Evolutionary conservation across 2,888 invertebrate species (phyloP).

Genomic region (Dynastes maya): DNA sequence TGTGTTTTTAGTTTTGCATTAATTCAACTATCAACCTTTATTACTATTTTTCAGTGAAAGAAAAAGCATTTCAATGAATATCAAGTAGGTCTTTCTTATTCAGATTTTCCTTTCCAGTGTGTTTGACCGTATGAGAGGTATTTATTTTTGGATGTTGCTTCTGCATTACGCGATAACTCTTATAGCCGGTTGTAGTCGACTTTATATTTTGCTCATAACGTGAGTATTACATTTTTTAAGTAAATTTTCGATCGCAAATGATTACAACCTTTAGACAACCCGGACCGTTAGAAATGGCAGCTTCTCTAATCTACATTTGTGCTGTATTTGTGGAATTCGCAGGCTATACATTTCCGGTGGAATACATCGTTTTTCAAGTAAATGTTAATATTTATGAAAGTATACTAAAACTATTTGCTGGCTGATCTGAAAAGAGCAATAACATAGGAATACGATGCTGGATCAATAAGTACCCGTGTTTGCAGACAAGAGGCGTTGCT

Average conservation of each 20-base stretch:
- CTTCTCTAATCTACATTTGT: neutral
- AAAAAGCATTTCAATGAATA: too few species aligned
- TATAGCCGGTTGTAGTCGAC: neutral
- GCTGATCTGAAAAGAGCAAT: too few species aligned
- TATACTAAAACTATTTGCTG: too few species aligned
- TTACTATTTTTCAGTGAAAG: too few species aligned
- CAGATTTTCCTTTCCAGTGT: neutral
- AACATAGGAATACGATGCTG: too few species aligned
- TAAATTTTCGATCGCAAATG: neutral
- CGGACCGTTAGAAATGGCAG: neutral
- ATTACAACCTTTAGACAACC: neutral
- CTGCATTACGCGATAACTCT: conserved; percentile 5
- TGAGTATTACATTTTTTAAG: neutral
- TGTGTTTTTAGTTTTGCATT: too few species aligned
- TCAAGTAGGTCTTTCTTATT: too few species aligned
- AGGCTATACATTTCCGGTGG: conserved; percentile 6
- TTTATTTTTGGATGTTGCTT: conserved; percentile 19
- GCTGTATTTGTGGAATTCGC: neutral
- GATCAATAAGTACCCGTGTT: too few species aligned
- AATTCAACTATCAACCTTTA: too few species aligned
- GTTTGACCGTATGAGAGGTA: neutral
- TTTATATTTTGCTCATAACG: neutral
- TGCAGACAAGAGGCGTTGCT: too few species aligned
- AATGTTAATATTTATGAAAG: neutral
- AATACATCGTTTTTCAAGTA: conserved; percentile 28